Evolutionary conservation across 2,113 vertebrate species (phyloP).

Genomic region (Cephalopholis sonnerati): DNA sequence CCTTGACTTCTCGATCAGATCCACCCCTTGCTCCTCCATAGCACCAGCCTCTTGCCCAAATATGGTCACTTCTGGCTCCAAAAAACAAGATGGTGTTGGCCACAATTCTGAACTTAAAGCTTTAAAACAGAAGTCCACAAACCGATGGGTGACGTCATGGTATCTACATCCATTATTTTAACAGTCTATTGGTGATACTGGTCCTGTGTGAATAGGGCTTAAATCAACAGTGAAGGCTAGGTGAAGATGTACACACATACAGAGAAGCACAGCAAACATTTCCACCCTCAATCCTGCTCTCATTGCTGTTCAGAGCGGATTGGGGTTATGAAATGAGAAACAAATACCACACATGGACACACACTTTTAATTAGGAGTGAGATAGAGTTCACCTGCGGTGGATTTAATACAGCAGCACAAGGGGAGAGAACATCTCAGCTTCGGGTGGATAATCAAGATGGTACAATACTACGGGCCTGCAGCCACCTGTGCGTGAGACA

Average conservation of each 20-base stretch:
- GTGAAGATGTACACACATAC: not conserved
- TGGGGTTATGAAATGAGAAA: slow-evolving; percentile 62
- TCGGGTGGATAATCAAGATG: slow-evolving; percentile 62
- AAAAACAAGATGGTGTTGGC: too few species aligned
- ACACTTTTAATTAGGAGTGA: slow-evolving; percentile 72
- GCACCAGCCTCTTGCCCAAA: too few species aligned
- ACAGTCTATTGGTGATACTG: too few species aligned
- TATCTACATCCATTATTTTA: too few species aligned
- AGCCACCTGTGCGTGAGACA: slow-evolving; percentile 53
- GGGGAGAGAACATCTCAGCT: slow-evolving; percentile 58
- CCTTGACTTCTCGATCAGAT: too few species aligned
- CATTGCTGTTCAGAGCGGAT: slow-evolving; percentile 35
- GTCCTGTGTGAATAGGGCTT: too few species aligned
- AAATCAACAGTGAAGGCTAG: not conserved
- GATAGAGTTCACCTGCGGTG: slow-evolving; percentile 68
- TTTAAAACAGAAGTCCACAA: too few species aligned
- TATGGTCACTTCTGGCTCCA: too few species aligned
- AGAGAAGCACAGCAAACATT: slow-evolving; percentile 16
- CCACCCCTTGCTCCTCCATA: too few species aligned
- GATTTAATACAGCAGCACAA: slow-evolving; percentile 57
- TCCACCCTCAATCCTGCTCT: slow-evolving; percentile 16
- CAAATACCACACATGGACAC: slow-evolving; percentile 73
- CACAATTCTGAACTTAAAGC: too few species aligned
- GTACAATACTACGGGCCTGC: slow-evolving; percentile 49
- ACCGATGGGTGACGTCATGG: too few species aligned